These are phyloP conservation scores for Otolemur crassicaudatus DNA, from an alignment of 2,797 vertebrate genomes.

Conservation along the genomic window DNA sequence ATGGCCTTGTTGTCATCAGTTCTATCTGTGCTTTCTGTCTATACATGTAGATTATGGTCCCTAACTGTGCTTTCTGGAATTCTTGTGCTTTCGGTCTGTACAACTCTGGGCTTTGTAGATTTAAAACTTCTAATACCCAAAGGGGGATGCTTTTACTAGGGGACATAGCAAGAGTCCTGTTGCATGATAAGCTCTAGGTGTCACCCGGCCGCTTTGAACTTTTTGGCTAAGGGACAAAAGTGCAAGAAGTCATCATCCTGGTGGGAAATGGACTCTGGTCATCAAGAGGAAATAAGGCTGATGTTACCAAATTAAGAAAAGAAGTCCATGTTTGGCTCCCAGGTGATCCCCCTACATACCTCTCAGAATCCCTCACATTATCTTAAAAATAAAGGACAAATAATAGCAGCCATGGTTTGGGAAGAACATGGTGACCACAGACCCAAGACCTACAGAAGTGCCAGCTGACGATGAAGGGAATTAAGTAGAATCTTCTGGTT, in stretches of 20 bases:
- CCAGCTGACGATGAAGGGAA: neutral
- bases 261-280: neutral
- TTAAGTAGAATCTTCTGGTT: neutral
- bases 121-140: neutral
- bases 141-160: neutral
- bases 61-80: neutral
- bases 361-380: neutral
- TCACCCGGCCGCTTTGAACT: neutral
- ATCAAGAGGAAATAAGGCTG: neutral
- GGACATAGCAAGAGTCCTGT: neutral
- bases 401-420: neutral
- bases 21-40: neutral
- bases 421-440: neutral
- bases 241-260: neutral
- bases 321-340: neutral
- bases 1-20: neutral
- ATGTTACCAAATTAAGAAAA: neutral
- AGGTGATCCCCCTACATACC: neutral
- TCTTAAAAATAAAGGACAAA: neutral
- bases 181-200: neutral
- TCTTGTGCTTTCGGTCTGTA: neutral
- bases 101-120: neutral
- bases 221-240: neutral
- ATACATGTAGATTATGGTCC: neutral
- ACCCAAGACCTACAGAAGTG: neutral